Evolutionary conservation across 2,113 vertebrate genomes (phyloP).

Genomic region (Epinephelus fuscoguttatus): DNA sequence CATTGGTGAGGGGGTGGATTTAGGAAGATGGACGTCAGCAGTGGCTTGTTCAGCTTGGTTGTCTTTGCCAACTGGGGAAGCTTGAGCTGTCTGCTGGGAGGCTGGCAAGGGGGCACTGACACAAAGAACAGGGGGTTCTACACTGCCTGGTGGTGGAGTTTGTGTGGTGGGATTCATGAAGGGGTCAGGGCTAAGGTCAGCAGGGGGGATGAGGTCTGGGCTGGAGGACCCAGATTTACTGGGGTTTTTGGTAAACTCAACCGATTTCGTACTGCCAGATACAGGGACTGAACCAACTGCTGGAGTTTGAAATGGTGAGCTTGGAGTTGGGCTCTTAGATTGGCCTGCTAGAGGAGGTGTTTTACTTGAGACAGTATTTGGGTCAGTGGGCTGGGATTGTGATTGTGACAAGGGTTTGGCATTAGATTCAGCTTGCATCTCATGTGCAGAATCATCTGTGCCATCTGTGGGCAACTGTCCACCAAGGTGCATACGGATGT

Average conservation of each 20-base stretch:
- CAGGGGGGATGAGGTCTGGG: conserved; percentile 72
- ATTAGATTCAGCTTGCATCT: conserved; percentile 60
- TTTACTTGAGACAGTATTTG: conserved; percentile 48
- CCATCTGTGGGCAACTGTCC: conserved; percentile 90
- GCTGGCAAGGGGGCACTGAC: conserved; percentile 63
- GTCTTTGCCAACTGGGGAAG: conserved; percentile 47
- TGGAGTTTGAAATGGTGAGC: conserved; percentile 56
- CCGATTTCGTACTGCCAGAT: conserved; percentile 48
- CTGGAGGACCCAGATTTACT: conserved; percentile 71
- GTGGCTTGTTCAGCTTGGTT: conserved; percentile 50
- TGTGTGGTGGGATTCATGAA: conserved; percentile 68
- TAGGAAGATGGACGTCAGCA: conserved; percentile 27
- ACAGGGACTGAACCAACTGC: conserved; percentile 29
- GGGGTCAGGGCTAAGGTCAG: conserved; percentile 80
- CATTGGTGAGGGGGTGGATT: conserved; percentile 48
- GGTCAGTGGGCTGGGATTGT: conserved; percentile 64
- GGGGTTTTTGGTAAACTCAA: conserved; percentile 46
- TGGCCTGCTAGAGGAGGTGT: conserved; percentile 50
- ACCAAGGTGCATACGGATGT: conserved; percentile 93
- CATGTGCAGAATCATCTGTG: conserved; percentile 71
- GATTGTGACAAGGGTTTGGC: conserved; percentile 56
- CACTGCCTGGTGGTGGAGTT: conserved; percentile 58
- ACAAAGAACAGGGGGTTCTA: conserved; percentile 78
- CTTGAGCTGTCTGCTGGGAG: conserved; percentile 42
- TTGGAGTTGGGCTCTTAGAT: conserved; percentile 50